A percentile compares a stretch with the other conserved stretches of the same genome.
phyloP scores from a whole-genome alignment of 1,140 invertebrate genomes.

The Pseudomyrmex pallidus region DNA sequence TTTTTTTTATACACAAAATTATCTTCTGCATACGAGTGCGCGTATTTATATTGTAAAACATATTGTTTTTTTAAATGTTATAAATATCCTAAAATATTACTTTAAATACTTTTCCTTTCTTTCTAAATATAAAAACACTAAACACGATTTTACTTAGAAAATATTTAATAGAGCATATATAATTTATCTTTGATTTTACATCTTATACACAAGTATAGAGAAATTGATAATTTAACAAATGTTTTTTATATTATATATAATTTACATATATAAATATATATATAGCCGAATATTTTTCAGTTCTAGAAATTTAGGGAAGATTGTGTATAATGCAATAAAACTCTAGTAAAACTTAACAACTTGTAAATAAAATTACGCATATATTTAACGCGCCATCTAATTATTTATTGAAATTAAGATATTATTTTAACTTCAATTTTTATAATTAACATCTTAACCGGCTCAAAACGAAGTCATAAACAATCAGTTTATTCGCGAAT shows the following conservation, averaged over 20 bases:
- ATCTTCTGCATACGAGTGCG: no score
- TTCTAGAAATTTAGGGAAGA: not conserved
- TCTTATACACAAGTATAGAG: constrained; percentile 46
- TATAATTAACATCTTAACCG: no score
- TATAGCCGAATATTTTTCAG: constrained; percentile 22
- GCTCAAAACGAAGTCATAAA: no score
- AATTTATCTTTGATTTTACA: constrained; percentile 65
- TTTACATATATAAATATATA: constrained; percentile 18
- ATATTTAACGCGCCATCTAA: constrained; percentile 1
- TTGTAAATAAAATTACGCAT: constrained; percentile 18
- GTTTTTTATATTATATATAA: not conserved
- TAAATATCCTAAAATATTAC: constrained; percentile 1
- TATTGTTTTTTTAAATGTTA: constrained; percentile 27
- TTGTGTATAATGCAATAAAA: constrained; percentile 12
- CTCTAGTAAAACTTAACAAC: constrained; percentile 1
- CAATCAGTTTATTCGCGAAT: no score
- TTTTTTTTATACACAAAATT: no score
- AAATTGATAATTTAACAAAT: constrained; percentile 40
- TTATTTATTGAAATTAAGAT: constrained; percentile 32
- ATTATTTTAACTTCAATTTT: constrained; percentile 49
- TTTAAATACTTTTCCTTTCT: constrained; percentile 37
- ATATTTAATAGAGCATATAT: constrained; percentile 46
- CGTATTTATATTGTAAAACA: constrained; percentile 45
- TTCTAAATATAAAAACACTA: constrained; percentile 25
- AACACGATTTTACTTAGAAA: constrained; percentile 38